Percentiles rank a stretch among this genome's conserved stretches.
Evolutionary conservation across 64 coral and sea anemone genomes (phyloP).

Genomic region (Montipora sp.): DNA sequence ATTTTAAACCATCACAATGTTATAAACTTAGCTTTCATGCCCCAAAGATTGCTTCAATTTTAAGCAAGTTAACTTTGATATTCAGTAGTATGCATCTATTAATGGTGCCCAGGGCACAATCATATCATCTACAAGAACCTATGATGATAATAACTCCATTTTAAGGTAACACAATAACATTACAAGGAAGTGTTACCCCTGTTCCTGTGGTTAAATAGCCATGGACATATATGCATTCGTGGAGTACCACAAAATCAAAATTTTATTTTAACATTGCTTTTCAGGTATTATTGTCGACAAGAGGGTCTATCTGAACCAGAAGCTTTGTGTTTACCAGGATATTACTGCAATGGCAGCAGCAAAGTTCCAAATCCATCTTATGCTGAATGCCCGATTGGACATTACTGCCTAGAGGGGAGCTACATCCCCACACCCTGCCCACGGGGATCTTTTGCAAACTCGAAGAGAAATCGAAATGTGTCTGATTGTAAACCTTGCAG

Average conservation of each 20-base stretch:
- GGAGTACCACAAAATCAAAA: background rate
- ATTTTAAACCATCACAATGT: too few relatives aligned
- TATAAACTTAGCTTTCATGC: too few relatives aligned
- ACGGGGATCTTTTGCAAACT: conserved; percentile 94
- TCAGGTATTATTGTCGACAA: conserved; percentile 82
- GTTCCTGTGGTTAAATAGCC: too few relatives aligned
- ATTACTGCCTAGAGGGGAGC: conserved; percentile 89
- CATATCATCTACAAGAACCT: too few relatives aligned
- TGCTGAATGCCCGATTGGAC: conserved; percentile 81
- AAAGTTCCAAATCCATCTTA: conserved; percentile 79
- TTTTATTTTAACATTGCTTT: background rate
- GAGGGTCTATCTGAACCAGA: conserved; percentile 80
- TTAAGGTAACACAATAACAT: too few relatives aligned
- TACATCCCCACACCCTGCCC: conserved; percentile 85
- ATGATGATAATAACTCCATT: too few relatives aligned
- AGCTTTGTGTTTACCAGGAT: conserved; percentile 86
- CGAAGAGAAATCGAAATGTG: conserved; percentile 80
- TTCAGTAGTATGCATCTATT: too few relatives aligned
- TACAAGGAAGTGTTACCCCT: too few relatives aligned
- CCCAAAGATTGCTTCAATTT: too few relatives aligned
- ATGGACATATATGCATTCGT: too few relatives aligned
- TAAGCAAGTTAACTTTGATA: too few relatives aligned
- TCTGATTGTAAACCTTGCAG: conserved; percentile 95
- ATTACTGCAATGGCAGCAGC: conserved; percentile 81
- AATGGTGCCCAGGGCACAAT: too few relatives aligned